Percentiles rank a stretch among this genome's conserved stretches.
Evolutionary conservation across 2,797 vertebrate genomes (phyloP).

Genomic region (Glossophaga mutica): DNA sequence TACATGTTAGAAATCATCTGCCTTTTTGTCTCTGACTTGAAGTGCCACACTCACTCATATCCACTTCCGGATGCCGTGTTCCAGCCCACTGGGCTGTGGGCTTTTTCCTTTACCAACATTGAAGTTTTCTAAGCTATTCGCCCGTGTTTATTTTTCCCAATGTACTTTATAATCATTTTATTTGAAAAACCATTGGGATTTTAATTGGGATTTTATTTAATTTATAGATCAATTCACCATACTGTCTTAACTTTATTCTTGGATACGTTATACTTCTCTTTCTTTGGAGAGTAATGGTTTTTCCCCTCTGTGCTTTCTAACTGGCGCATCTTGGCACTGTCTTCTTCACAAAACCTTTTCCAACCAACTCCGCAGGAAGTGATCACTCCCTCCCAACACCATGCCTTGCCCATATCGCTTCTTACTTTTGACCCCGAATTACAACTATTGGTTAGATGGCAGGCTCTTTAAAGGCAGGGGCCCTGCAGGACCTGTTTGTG

Average conservation of each 20-base stretch:
- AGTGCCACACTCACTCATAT: neutral
- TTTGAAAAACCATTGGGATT: neutral
- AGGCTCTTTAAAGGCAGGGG: neutral
- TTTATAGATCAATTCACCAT: neutral
- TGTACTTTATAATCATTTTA: neutral
- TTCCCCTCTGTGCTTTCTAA: neutral
- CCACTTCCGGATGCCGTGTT: neutral
- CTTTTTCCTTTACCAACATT: neutral
- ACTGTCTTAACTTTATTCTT: neutral
- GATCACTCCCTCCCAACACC: neutral
- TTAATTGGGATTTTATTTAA: neutral
- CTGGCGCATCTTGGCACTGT: neutral
- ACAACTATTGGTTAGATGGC: neutral
- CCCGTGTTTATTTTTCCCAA: neutral
- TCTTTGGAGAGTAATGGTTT: neutral
- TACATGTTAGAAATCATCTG: neutral
- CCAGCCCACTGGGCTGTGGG: neutral
- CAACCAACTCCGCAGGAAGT: neutral
- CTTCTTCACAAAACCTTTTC: neutral
- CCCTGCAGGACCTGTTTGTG: neutral
- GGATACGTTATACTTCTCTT: neutral
- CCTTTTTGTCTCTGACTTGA: neutral
- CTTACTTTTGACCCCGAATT: neutral
- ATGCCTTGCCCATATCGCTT: neutral
- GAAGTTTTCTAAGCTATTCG: neutral